Evolutionary conservation across 2,888 invertebrate species (phyloP).

Genomic region (Lycocerus yunnanus): DNA sequence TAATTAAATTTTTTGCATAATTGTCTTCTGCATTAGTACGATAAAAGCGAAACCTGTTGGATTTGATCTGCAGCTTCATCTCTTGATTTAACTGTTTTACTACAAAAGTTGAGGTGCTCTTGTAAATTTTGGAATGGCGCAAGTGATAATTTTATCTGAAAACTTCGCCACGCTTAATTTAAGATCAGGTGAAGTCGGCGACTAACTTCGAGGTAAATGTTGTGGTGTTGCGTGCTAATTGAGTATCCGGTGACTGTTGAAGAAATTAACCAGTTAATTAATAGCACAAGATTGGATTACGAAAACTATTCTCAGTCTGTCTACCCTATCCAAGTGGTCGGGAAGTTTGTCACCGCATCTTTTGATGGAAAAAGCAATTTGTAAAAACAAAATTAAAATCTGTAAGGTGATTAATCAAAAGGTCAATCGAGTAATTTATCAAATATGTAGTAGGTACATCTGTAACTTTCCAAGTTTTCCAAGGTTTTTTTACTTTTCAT

Average conservation of each 20-base stretch:
- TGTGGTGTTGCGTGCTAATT: constrained; percentile 27
- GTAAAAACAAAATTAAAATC: not conserved
- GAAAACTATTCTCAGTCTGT: not conserved
- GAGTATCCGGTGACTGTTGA: constrained; percentile 16
- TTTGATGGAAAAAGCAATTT: not conserved
- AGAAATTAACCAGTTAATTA: constrained; percentile 19
- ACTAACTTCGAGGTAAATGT: constrained; percentile 2
- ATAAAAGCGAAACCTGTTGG: not conserved
- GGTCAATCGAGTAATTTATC: not conserved
- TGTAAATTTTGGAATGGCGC: not conserved
- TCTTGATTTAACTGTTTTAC: not conserved
- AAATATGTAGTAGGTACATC: not conserved
- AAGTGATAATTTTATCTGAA: not conserved
- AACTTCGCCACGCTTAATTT: not conserved
- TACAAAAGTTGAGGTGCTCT: not conserved
- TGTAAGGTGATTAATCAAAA: not conserved
- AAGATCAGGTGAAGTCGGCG: constrained; percentile 17
- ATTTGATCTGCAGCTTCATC: not conserved
- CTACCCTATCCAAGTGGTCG: not conserved
- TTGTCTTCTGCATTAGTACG: not conserved
- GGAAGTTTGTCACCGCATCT: not conserved
- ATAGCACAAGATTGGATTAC: constrained; percentile 7
- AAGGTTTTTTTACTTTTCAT: not conserved
- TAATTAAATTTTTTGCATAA: not conserved
- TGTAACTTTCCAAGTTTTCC: not conserved